Conservation (phyloP, 2,888 invertebrate species). For the Osedax fenrisi region DNA sequence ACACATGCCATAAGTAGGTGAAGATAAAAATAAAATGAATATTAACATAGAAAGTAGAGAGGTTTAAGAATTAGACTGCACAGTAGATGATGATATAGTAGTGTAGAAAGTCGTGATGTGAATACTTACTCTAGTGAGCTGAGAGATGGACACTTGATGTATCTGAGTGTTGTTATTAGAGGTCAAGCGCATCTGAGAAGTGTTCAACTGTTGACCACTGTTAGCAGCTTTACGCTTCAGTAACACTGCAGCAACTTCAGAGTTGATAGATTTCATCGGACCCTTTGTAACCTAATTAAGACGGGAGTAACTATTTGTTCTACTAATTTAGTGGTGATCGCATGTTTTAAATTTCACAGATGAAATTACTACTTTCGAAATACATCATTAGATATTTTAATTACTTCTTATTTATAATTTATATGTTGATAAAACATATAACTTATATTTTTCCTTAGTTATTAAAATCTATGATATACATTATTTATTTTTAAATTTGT, state of each 20-base stretch:
- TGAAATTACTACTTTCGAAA: neutral
- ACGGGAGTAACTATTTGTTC: neutral
- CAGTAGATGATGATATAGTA: too few species aligned
- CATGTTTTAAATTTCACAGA: neutral
- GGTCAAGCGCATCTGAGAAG: conserved; percentile 22
- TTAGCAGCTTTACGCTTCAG: conserved; percentile 53
- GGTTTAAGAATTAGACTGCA: conserved; percentile 28
- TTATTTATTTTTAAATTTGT: too few species aligned
- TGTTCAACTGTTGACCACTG: conserved; percentile 32
- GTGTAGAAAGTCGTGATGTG: too few species aligned
- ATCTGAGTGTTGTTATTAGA: conserved; percentile 39
- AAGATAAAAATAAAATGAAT: too few species aligned
- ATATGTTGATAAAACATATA: too few species aligned
- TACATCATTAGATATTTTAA: too few species aligned
- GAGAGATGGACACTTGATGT: conserved; percentile 38
- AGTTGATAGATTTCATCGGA: conserved; percentile 42
- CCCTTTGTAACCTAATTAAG: conserved; percentile 21
- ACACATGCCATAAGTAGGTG: too few species aligned
- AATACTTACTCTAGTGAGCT: conserved; percentile 14
- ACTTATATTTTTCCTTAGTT: too few species aligned
- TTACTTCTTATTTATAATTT: too few species aligned
- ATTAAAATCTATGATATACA: too few species aligned
- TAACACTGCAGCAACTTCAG: conserved; percentile 57
- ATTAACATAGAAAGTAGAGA: conserved; percentile 9
- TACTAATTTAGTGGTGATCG: neutral